Base-by-base conservation (phyloP, 2,797 vertebrate genomes). In the Basileuterus tristriatus region DNA sequence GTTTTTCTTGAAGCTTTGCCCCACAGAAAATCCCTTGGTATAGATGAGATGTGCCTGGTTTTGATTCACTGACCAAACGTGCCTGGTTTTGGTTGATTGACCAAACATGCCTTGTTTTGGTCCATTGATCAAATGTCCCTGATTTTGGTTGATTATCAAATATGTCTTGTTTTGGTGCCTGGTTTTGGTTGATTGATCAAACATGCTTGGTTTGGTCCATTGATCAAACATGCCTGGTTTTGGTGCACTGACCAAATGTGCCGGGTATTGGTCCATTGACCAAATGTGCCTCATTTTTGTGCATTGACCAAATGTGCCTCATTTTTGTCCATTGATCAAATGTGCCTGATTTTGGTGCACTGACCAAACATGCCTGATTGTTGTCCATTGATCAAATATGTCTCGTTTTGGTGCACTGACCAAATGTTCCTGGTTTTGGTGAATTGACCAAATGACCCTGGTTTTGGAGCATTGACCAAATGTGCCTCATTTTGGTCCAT, bases 351-450 rank as follows among this genome's bases (percentile, higher is more conserved):
- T 29, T 50, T 50, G 47, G 21, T 27, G 0, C 8, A 27, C 2
- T 20, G 18, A 29, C 4, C 12, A 14, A 39, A 20, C 0, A 2
- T 29, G 8, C 4, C 14, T n/a, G 13, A 4, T 19, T 20, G 39
- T 39, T 18, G 12, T 39, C 0, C 1, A 11, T 9, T 34, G 26
- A 21, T 1, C 12, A 47, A 36, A n/a, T 0, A 0, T 64, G 4
- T 5, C 52, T 55, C 2, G 2, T n/a, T n/a, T n/a, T 24, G 8
- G 0, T 39, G 9, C 32, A 5, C n/a, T 93, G 74, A 84, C 34
- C 14, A 68, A 50, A 37, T 1, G 0, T 20, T 4, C 14, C 20
- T 68, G 8, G 27, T 50, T 30, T 50, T 32, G 11, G 21, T 52
- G 3, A 3, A 12, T 6, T 32, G 8, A 13, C 2, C 18, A 30